phyloP scores from a whole-genome alignment of 2,113 vertebrate species.

The Leptobrachium ailaonicum region DNA sequence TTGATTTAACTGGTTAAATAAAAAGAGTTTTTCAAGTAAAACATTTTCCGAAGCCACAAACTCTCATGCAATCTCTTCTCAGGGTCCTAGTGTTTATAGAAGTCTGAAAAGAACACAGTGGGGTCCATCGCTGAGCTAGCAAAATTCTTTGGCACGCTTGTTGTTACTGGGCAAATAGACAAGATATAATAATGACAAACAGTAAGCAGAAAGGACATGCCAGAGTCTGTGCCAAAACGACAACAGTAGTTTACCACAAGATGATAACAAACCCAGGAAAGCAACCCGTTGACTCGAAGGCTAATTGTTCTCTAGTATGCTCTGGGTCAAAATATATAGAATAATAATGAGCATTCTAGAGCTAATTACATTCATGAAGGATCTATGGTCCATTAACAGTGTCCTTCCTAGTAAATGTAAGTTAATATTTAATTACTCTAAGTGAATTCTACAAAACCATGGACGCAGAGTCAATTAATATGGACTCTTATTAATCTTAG shows the following conservation, averaged over 20 bases:
- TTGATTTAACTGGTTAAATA: slow-evolving; percentile 55
- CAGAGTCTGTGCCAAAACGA: slow-evolving; percentile 17
- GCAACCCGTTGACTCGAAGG: slow-evolving; percentile 35
- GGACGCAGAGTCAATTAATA: no score
- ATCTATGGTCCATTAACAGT: neutral
- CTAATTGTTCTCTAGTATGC: neutral
- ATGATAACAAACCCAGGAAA: slow-evolving; percentile 49
- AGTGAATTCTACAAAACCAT: no score
- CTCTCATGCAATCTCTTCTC: slow-evolving; percentile 55
- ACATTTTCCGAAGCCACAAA: slow-evolving; percentile 43
- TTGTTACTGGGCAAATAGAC: slow-evolving; percentile 51
- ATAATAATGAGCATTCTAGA: neutral
- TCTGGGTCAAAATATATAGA: neutral
- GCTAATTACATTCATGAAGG: neutral
- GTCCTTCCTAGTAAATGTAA: neutral
- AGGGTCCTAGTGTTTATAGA: slow-evolving; percentile 54
- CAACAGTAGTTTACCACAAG: slow-evolving; percentile 40
- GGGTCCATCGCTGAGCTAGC: slow-evolving; percentile 53
- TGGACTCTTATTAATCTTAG: no score
- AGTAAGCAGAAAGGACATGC: slow-evolving; percentile 43
- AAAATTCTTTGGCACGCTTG: slow-evolving; percentile 53
- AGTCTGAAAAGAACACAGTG: slow-evolving; percentile 40
- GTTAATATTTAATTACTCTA: no score
- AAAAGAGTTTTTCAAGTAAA: slow-evolving; percentile 51
- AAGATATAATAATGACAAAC: slow-evolving; percentile 56